A percentile compares a stretch with the other conserved stretches of the same genome.
Evolutionary conservation across 2,797 vertebrate species (phyloP).

Genomic region (Platyrinchus mystaceus): DNA sequence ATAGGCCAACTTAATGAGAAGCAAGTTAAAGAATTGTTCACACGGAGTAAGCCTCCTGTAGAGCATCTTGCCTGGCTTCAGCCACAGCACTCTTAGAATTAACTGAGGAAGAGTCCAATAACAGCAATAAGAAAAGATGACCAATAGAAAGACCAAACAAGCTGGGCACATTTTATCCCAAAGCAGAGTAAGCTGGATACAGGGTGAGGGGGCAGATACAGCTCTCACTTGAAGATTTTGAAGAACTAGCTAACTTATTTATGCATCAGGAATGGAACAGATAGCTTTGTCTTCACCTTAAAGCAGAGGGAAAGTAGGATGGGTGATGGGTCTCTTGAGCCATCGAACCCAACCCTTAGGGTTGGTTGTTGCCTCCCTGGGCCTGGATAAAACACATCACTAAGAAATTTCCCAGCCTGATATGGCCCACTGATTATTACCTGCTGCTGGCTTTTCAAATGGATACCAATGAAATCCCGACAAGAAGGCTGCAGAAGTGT

Average conservation of each 20-base stretch:
- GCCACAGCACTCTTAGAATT: not conserved
- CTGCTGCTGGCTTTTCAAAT: too few relatives aligned
- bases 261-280: not conserved
- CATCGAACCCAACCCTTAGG: too few relatives aligned
- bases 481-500: not conserved
- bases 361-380: not conserved
- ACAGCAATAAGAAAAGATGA: not conserved
- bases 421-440: not conserved
- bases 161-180: not conserved
- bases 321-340: not conserved
- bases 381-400: not conserved
- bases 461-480: not conserved
- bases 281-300: not conserved
- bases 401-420: not conserved
- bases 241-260: not conserved
- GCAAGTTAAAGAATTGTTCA: not conserved
- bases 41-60: not conserved
- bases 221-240: not conserved
- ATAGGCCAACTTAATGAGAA: not conserved
- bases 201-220: accelerated
- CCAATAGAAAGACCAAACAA: not conserved
- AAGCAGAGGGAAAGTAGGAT: not conserved
- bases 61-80: not conserved
- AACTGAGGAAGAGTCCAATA: not conserved
- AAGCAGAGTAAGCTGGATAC: not conserved